phyloP scores from a whole-genome alignment of 1,140 invertebrate genomes.

The Heliconius hewitsoni region DNA sequence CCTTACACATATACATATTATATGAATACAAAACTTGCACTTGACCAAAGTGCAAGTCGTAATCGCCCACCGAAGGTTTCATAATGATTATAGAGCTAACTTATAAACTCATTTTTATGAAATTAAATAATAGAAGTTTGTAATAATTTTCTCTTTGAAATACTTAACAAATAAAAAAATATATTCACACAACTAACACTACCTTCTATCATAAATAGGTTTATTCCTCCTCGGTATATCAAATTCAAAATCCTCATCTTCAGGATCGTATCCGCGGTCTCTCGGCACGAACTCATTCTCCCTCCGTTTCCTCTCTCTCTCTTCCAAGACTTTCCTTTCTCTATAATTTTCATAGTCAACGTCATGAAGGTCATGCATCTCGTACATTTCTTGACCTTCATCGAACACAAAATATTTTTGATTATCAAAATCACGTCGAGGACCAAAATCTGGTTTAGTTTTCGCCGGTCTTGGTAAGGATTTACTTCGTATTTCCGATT shows the following conservation, averaged over 20 bases:
- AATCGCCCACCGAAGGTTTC: not conserved
- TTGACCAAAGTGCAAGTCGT: too few relatives aligned
- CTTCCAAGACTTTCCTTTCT: constrained; percentile 62
- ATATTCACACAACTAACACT: not conserved
- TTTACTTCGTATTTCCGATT: constrained; percentile 59
- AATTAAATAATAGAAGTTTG: too few relatives aligned
- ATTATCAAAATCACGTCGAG: constrained; percentile 62
- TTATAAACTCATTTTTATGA: too few relatives aligned
- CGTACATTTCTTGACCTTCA: constrained; percentile 57
- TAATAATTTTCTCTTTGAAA: too few relatives aligned
- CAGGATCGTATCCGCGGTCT: constrained; percentile 67
- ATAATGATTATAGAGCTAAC: too few relatives aligned
- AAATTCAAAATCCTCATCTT: constrained; percentile 70
- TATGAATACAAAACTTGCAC: too few relatives aligned
- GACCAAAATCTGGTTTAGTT: constrained; percentile 59
- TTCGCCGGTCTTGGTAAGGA: constrained; percentile 63
- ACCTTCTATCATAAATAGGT: constrained; percentile 54
- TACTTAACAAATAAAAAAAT: not conserved
- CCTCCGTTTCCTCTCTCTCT: constrained; percentile 52
- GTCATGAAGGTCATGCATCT: constrained; percentile 70
- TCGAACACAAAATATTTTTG: constrained; percentile 56
- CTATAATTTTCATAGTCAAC: constrained; percentile 72
- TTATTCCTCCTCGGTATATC: constrained; percentile 55
- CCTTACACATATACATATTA: too few relatives aligned
- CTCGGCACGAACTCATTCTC: constrained; percentile 62